These are phyloP conservation scores for Hydrozoanthus gracilis DNA, from an alignment of 92 coral and sea anemone species.

Conservation along the genomic window DNA sequence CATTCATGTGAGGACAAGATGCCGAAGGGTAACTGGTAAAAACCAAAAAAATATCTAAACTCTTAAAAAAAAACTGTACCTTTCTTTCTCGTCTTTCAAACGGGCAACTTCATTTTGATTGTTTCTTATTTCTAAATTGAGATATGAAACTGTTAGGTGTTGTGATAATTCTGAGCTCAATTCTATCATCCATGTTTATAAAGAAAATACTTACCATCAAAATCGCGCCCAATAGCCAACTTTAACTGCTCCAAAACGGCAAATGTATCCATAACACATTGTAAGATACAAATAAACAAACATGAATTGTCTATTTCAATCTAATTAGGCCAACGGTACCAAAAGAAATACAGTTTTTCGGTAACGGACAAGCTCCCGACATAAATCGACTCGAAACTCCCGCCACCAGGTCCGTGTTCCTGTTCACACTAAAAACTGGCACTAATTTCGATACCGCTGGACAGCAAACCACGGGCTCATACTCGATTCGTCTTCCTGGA, in stretches of 20 bases:
- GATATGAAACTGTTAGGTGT: neutral
- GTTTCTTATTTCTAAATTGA: conserved; percentile 1
- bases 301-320: neutral
- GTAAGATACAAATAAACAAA: neutral
- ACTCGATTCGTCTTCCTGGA: neutral
- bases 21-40: too few species aligned
- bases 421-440: neutral
- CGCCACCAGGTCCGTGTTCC: conserved; percentile 32
- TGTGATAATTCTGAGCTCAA: too few species aligned
- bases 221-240: conserved; percentile 38
- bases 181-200: too few species aligned
- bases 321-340: neutral
- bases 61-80: neutral
- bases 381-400: neutral
- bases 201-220: neutral
- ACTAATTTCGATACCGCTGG: conserved; percentile 15
- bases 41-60: too few species aligned
- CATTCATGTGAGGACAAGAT: too few species aligned
- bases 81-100: conserved; percentile 4
- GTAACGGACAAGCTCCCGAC: neutral
- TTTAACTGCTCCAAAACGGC: conserved; percentile 26
- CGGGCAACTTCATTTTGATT: conserved; percentile 9
- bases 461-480: conserved; percentile 18
- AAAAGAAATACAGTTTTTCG: neutral
- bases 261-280: conserved; percentile 19